Percentiles rank a stretch among this genome's conserved stretches.
Conservation (phyloP, 2,113 vertebrate genomes). For the Spheniscus mendiculus region DNA sequence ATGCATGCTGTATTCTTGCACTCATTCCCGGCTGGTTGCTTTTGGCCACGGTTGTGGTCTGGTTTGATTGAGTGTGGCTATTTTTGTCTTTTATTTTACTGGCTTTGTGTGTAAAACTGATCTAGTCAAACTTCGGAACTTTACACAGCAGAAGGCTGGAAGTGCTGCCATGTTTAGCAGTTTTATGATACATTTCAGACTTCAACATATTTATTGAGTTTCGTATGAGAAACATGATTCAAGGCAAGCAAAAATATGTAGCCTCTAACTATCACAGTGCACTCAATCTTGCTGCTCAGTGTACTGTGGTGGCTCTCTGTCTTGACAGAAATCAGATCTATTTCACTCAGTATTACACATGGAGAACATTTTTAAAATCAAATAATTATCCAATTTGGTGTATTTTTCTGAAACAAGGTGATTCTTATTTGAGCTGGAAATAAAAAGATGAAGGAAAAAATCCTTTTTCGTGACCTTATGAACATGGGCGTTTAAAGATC, state of each 20-base stretch:
- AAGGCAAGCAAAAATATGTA: background rate
- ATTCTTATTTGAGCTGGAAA: constrained; percentile 40
- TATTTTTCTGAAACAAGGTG: constrained; percentile 48
- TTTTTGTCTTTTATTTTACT: background rate
- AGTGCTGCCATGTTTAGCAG: background rate
- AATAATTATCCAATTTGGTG: background rate
- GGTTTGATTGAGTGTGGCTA: background rate
- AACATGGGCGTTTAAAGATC: background rate
- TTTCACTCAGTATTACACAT: constrained; percentile 30
- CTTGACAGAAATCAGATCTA: constrained; percentile 5
- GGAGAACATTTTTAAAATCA: background rate
- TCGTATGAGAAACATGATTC: background rate
- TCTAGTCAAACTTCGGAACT: background rate
- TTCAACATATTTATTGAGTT: background rate
- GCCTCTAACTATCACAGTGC: background rate
- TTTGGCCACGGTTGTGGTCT: accelerated
- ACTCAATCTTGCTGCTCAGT: background rate
- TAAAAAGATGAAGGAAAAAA: constrained; percentile 36
- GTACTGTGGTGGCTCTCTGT: background rate
- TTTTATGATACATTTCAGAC: background rate
- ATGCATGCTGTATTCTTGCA: background rate
- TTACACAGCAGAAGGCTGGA: background rate
- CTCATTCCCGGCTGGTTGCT: background rate
- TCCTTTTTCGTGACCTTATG: background rate
- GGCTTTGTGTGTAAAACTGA: background rate